A percentile compares a stretch with the other conserved stretches of the same genome.
phyloP scores from a whole-genome alignment of 2,888 invertebrate genomes.

The Prosopocoilus inquinatus region DNA sequence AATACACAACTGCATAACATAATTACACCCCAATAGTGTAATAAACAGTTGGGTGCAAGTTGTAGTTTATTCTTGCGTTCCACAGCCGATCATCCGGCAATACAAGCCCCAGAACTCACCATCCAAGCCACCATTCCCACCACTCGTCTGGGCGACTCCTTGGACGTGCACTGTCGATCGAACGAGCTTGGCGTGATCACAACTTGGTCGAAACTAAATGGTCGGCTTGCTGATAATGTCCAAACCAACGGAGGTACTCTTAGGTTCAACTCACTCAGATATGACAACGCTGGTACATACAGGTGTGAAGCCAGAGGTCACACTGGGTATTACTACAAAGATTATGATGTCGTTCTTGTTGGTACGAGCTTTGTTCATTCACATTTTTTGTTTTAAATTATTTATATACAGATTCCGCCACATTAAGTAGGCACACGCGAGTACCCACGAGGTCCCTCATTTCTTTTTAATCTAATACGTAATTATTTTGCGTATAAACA shows the following conservation, averaged over 20 bases:
- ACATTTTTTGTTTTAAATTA: no score
- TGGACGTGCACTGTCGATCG: constrained; percentile 65
- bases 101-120: constrained; percentile 35
- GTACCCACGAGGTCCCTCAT: no score
- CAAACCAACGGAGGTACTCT: constrained; percentile 56
- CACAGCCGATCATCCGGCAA: constrained; percentile 9
- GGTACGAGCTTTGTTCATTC: constrained; percentile 47
- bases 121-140: constrained; percentile 49
- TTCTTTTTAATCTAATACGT: no score
- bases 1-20: background rate
- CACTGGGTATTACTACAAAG: constrained; percentile 53
- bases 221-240: constrained; percentile 59
- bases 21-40: background rate
- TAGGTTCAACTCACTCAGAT: constrained; percentile 57
- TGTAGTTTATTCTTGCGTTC: background rate
- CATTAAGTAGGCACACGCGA: no score
- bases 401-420: no score
- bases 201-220: constrained; percentile 61
- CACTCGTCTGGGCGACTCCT: constrained; percentile 58
- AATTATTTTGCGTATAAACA: no score
- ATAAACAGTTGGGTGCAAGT: background rate
- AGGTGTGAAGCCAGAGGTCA: constrained; percentile 60
- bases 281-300: constrained; percentile 67
- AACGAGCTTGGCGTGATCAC: constrained; percentile 55
- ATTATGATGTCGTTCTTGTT: constrained; percentile 59